phyloP scores from a whole-genome alignment of 1,140 invertebrate species.

The Heliconius congener region DNA sequence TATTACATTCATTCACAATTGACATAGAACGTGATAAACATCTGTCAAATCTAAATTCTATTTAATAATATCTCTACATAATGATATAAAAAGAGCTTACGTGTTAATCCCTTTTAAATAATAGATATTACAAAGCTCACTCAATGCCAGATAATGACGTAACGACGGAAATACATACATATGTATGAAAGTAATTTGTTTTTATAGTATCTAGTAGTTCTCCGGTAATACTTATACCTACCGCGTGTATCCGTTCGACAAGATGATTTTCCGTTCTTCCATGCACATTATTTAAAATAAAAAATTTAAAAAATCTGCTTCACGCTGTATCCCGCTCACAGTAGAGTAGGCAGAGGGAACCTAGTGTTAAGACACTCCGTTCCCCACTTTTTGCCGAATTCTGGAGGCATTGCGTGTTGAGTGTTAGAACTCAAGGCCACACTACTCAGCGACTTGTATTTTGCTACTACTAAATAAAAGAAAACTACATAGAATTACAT shows the following conservation, averaged over 20 bases:
- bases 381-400: too few species aligned
- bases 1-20: too few species aligned
- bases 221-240: not conserved
- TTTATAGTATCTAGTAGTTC: not conserved
- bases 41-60: not conserved
- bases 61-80: not conserved
- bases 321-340: too few species aligned
- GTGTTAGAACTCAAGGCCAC: too few species aligned
- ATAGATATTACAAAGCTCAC: not conserved
- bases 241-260: not conserved
- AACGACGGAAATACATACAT: not conserved
- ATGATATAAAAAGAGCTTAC: not conserved
- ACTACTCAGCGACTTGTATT: too few species aligned
- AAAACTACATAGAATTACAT: too few species aligned
- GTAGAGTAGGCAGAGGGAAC: too few species aligned
- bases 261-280: not conserved
- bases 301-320: too few species aligned
- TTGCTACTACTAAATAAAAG: too few species aligned
- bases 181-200: constrained; percentile 12
- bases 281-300: not conserved
- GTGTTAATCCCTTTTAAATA: constrained; percentile 8
- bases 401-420: too few species aligned
- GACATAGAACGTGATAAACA: not conserved
- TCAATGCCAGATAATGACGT: constrained; percentile 6
- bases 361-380: too few species aligned